Evolutionary conservation across 2,797 vertebrate genomes (phyloP).

Genomic region (Odontamblyopus lacepedii): DNA sequence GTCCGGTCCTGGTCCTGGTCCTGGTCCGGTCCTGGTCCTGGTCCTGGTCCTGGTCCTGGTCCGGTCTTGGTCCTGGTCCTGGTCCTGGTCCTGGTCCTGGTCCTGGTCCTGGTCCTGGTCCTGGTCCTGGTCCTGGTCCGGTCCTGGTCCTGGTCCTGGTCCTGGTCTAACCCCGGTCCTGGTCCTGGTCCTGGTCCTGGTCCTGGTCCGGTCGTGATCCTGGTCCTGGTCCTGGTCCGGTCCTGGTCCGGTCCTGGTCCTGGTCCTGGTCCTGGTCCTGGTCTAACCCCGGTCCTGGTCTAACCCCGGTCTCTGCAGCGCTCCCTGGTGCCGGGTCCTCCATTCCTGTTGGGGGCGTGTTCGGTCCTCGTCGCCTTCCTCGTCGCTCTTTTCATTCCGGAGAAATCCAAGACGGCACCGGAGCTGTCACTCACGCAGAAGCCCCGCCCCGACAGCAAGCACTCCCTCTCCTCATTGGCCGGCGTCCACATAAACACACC

Average conservation of each 20-base stretch:
- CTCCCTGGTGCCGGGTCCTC: constrained; percentile 87
- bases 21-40: too few species aligned
- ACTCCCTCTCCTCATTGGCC: constrained; percentile 70
- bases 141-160: neutral
- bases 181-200: too few species aligned
- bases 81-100: too few species aligned
- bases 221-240: too few species aligned
- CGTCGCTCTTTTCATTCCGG: constrained; percentile 93
- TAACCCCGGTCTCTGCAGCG: constrained; percentile 58
- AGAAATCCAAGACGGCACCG: constrained; percentile 65
- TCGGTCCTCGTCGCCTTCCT: constrained; percentile 89
- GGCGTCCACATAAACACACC: constrained; percentile 78
- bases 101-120: neutral
- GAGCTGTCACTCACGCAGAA: constrained; percentile 64
- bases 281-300: neutral
- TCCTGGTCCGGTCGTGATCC: too few species aligned
- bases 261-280: neutral
- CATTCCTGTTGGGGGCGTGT: constrained; percentile 91
- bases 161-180: neutral
- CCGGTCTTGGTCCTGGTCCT: too few species aligned
- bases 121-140: neutral
- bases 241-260: neutral
- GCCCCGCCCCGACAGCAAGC: constrained; percentile 78
- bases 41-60: too few species aligned
- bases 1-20: too few species aligned